Conservation (phyloP, 2,113 vertebrate species). For the Gymnocephalus cernua region DNA sequence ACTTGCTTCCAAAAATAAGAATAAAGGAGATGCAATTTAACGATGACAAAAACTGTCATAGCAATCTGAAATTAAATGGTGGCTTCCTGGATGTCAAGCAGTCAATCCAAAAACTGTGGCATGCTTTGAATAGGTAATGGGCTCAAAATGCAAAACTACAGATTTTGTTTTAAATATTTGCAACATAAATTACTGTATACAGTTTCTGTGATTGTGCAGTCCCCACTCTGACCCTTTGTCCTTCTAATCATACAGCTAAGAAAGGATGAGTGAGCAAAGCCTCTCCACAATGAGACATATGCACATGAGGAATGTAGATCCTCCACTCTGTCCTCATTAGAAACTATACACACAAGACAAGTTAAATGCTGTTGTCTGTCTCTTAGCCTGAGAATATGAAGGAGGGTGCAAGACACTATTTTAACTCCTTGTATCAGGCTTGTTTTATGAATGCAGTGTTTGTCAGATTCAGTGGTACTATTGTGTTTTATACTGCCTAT, state of each 20-base stretch:
- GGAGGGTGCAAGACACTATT: slow-evolving; percentile 9
- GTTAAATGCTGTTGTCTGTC: slow-evolving; percentile 38
- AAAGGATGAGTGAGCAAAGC: slow-evolving; percentile 43
- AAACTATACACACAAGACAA: slow-evolving; percentile 54
- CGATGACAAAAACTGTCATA: neutral
- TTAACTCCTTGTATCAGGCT: slow-evolving; percentile 44
- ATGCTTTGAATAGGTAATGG: neutral
- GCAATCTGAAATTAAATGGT: neutral
- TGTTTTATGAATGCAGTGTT: slow-evolving; percentile 67
- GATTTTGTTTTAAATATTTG: slow-evolving; percentile 2
- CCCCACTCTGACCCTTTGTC: slow-evolving; percentile 14
- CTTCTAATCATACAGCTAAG: slow-evolving; percentile 30
- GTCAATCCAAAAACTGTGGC: neutral
- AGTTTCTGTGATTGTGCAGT: neutral
- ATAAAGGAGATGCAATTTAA: neutral
- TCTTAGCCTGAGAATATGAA: slow-evolving; percentile 20
- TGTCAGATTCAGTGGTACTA: slow-evolving; percentile 58
- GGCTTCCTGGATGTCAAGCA: neutral
- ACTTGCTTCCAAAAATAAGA: neutral
- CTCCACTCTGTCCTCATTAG: slow-evolving; percentile 64
- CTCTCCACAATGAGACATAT: slow-evolving; percentile 69
- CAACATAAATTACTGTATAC: neutral
- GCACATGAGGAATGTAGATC: slow-evolving; percentile 81
- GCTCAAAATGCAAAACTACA: neutral
- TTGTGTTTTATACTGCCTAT: slow-evolving; percentile 66